Percentiles rank a stretch among this genome's conserved stretches.
Evolutionary conservation across 2,797 vertebrate species (phyloP).

Genomic region (Cyprinella venusta): DNA sequence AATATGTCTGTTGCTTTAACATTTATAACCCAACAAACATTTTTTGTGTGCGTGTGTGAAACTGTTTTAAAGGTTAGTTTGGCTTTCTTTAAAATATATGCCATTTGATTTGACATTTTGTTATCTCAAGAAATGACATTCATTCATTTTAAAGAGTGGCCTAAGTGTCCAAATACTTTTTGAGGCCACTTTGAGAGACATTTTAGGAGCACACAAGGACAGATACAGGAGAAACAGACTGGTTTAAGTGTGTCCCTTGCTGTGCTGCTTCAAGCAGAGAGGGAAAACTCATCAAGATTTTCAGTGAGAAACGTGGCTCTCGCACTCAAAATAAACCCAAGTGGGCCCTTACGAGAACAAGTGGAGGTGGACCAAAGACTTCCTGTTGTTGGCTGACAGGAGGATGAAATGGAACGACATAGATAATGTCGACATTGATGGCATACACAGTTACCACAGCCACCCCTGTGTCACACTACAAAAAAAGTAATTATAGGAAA

Average conservation of each 20-base stretch:
- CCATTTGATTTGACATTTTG: constrained; percentile 10
- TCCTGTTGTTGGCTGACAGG: not conserved
- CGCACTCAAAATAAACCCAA: not conserved
- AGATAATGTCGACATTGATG: not conserved
- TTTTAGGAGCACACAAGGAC: not conserved
- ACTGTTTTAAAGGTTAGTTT: not conserved
- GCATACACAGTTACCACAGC: constrained; percentile 6
- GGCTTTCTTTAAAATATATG: not conserved
- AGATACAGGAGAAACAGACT: not conserved
- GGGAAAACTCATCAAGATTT: not conserved
- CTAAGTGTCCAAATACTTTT: constrained; percentile 8
- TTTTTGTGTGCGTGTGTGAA: not conserved
- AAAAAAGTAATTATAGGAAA: constrained; percentile 67
- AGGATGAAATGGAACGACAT: not conserved
- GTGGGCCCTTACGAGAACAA: not conserved
- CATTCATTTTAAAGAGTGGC: not conserved
- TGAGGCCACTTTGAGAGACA: constrained; percentile 21
- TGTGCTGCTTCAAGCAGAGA: not conserved
- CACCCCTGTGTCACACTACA: constrained; percentile 39
- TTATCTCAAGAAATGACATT: constrained; percentile 3
- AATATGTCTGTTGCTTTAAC: not conserved
- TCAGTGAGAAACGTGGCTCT: not conserved
- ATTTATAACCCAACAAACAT: not conserved
- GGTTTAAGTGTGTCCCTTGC: not conserved
- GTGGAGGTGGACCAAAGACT: not conserved